Evolutionary conservation across 2,113 vertebrate genomes (phyloP).

Genomic region (Ibidorhyncha struthersii): DNA sequence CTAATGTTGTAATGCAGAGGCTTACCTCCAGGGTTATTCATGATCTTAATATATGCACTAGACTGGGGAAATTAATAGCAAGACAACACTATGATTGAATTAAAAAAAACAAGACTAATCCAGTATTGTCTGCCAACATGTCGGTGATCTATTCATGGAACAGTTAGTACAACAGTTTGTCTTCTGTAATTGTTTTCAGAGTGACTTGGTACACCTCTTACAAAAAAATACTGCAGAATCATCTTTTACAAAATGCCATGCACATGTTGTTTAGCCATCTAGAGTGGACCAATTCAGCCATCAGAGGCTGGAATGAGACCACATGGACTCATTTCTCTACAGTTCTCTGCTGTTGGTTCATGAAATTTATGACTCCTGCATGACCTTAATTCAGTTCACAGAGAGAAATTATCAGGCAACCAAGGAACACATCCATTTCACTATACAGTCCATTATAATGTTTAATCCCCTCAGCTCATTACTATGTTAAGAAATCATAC

Average conservation of each 20-base stretch:
- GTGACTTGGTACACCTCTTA: neutral
- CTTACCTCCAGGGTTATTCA: constrained; percentile 17
- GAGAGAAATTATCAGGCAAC: neutral
- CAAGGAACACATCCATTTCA: neutral
- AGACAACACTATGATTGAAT: neutral
- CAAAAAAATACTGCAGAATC: neutral
- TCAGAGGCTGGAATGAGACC: neutral
- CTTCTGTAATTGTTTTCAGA: constrained; percentile 48
- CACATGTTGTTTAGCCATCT: neutral
- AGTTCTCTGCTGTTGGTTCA: neutral
- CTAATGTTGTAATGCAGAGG: neutral
- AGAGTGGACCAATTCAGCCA: neutral
- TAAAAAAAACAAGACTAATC: neutral
- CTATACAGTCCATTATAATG: neutral
- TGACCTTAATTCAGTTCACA: neutral
- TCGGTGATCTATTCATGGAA: constrained; percentile 15
- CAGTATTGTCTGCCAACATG: neutral
- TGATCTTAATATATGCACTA: constrained; percentile 28
- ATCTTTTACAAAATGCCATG: neutral
- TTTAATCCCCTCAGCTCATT: neutral
- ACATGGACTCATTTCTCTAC: neutral
- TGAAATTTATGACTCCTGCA: neutral
- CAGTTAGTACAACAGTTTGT: constrained; percentile 44
- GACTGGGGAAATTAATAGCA: constrained; percentile 37
- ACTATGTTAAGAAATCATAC: neutral